Base-by-base conservation (phyloP, 2,888 invertebrate genomes). In the Steromphala cineraria region DNA sequence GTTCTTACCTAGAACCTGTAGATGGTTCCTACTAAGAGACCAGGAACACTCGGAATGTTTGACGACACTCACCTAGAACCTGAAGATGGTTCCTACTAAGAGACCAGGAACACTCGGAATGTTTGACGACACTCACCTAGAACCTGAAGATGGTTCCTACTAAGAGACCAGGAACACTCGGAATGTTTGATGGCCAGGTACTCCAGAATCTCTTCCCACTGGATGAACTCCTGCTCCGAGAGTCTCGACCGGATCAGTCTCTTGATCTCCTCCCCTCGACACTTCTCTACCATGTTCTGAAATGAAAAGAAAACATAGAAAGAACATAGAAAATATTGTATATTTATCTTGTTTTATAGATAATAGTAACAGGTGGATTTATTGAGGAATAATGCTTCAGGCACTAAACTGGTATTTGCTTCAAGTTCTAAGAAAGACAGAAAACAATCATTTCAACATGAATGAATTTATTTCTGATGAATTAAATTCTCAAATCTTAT, bases 1-100 rank as follows among this genome's bases (percentile, higher is more conserved):
- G n/a, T n/a, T n/a, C 56, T 24, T 53, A 80, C 80, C 83, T 52
- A 89, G 74, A 19, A 82, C 67, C 36, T 84, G 83, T 40, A 89
- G 79, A 81, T 89, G 89, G 55, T 86, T 84, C 78, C 84, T 84
- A 46, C 87, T 85, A 13, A 87, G 81, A 3, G 88, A 87, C 87
- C 87, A 89, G 10, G 80, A 79, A 10, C 82, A 77, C 15, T 79
- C 74, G 10, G 82, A 36, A 36, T 36, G 4, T 36, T 4, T 36
- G 36, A 46, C 46, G 21, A 0, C 21, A 56, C 56, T 24, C 53
- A 80, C 80, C 83, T 52, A 89, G 74, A 19, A 82, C 67, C 36
- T 84, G 83, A 36, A 89, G 79, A 81, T 89, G 89, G 55, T 86
- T 84, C 78, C 84, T 84, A 46, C 87, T 85, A 13, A 87, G 81